Evolutionary conservation across 2,113 vertebrate genomes (phyloP).

Genomic region (Carettochelys insculpta): DNA sequence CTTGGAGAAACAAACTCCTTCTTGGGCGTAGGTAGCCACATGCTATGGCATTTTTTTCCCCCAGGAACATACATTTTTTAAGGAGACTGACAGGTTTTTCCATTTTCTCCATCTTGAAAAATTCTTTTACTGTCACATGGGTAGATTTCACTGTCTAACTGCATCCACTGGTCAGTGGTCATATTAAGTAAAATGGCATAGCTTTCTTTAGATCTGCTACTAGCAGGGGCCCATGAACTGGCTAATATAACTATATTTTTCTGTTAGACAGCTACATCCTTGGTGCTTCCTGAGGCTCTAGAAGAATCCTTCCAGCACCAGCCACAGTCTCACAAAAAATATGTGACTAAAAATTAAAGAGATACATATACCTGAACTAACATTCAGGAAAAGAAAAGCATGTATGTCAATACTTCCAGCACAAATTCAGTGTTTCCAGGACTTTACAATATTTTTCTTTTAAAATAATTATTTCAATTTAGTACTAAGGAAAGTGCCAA

Average conservation of each 20-base stretch:
- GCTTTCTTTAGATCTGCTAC: not conserved
- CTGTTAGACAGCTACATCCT: not conserved
- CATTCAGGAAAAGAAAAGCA: not conserved
- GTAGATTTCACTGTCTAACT: conserved; percentile 1
- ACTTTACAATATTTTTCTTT: not conserved
- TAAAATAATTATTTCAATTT: not conserved
- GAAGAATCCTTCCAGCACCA: not conserved
- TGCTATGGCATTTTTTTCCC: not conserved
- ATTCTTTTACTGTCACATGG: not conserved
- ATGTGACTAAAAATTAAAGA: not conserved
- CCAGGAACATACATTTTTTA: not conserved
- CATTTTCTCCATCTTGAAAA: not conserved
- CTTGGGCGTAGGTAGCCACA: not conserved
- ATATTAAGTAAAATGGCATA: not conserved
- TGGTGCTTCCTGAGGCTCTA: not conserved
- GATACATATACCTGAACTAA: not conserved
- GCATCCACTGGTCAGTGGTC: not conserved
- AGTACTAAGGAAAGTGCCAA: not conserved
- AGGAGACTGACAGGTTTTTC: conserved; percentile 3
- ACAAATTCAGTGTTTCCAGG: not conserved
- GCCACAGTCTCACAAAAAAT: not conserved
- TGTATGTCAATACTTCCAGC: not conserved
- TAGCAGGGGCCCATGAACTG: not conserved
- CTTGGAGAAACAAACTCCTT: conserved; percentile 23
- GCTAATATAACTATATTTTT: not conserved